These are phyloP conservation scores for Hylia prasina DNA, from an alignment of 2,113 vertebrate species.

Conservation along the genomic window DNA sequence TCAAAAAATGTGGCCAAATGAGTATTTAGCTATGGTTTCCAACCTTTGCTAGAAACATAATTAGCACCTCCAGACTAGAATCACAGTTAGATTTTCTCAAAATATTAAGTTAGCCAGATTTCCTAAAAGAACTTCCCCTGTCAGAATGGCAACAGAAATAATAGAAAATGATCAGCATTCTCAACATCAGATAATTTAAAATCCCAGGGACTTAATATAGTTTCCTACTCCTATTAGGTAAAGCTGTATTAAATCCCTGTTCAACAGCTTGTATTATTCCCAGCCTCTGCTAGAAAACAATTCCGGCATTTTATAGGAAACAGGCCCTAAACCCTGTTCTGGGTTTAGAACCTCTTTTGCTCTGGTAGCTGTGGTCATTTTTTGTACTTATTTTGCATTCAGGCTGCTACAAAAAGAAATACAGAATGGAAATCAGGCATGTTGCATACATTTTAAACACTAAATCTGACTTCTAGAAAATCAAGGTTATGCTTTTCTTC, in stretches of 20 bases:
- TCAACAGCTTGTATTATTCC: background rate
- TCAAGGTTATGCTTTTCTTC: slow-evolving; percentile 5
- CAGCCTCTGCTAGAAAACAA: background rate
- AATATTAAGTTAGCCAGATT: background rate
- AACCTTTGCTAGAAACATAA: background rate
- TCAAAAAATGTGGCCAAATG: background rate
- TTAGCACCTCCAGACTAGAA: background rate
- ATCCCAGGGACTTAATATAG: background rate
- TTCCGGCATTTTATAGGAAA: background rate
- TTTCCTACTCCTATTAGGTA: background rate
- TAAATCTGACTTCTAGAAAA: slow-evolving; percentile 18
- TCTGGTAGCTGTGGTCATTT: background rate
- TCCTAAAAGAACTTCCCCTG: background rate
- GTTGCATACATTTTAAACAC: background rate
- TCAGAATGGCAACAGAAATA: background rate
- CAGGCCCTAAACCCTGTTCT: background rate
- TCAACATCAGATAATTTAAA: background rate
- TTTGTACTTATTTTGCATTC: background rate
- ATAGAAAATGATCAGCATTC: background rate
- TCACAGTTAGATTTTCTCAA: accelerated
- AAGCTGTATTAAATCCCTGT: background rate
- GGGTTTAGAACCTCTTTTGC: background rate
- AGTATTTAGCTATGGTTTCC: background rate
- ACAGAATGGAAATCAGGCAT: background rate
- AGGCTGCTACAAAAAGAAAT: background rate